Evolutionary conservation across 23 tunicate species (phyloP), one percentile per base, ranked within the genome.

Genomic region (Clavelina lepadiformis): DNA sequence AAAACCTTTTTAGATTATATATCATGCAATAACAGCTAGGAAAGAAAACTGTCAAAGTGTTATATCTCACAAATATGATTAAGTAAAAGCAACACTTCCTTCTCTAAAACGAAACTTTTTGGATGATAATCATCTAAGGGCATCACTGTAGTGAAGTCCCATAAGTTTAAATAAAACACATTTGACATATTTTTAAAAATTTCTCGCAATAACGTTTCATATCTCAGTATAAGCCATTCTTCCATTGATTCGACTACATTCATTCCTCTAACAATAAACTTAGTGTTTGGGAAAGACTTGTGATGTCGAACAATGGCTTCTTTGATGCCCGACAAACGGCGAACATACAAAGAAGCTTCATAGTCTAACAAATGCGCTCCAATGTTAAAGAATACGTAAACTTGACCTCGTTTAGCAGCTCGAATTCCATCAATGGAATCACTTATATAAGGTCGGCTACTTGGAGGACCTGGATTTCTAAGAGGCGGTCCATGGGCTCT

Each of bases 401-500:
- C 70, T 54, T 56, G 61, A 19, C 37, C 23, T 22, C 77, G 61
- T n/a, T n/a, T n/a, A 5, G 65, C 78, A 25, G 34, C 38, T 0
- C 27, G 37, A 0, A 54, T 28, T 3, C 31, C 69, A 18, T 28
- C 37, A 0, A 71, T 38, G 0, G 71, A 74, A 36, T 80, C 66
- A 41, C 69, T 71, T 21, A 80, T 80, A 33, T 80, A 61, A 19
- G 78, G 87, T 23, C 78, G 50, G 0, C 65, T 46, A 1, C 38
- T 44, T 1, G 64, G 65, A 1, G 87, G 78, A 8, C 78, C 78
- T 19, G 87, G 87, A 33, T 80, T 80, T 15, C 33, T 57, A n/a
- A 80, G 32, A 46, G 87, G 87, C 5, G 70, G 46, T 23, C 87
- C 87, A 41, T 80, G 87, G 19, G 87, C 67, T 51, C 72, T 36